Evolutionary conservation across 2,888 invertebrate species (phyloP).

Genomic region (Pegoplata infirma): DNA sequence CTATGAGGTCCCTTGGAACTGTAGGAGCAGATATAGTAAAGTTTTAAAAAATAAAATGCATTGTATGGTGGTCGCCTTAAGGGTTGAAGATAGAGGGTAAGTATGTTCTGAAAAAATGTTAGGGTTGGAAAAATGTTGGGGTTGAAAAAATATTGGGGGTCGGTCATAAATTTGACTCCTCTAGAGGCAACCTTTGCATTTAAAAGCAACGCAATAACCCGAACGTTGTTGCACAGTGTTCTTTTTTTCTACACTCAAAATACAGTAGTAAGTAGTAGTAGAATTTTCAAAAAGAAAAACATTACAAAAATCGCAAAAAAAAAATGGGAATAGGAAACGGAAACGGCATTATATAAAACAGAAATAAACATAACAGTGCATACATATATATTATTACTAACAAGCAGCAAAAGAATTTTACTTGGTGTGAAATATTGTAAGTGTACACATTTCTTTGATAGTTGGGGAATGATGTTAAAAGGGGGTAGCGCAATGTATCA

Average conservation of each 20-base stretch:
- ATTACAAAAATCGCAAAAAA: not conserved
- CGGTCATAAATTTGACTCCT: too few relatives aligned
- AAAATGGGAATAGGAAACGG: slow-evolving; percentile 31
- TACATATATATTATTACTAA: slow-evolving; percentile 16
- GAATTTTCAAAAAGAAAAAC: not conserved
- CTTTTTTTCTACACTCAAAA: slow-evolving; percentile 8
- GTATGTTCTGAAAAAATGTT: too few relatives aligned
- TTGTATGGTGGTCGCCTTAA: too few relatives aligned
- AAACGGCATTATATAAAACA: slow-evolving; percentile 13
- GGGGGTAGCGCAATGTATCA: not conserved
- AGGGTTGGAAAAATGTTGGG: too few relatives aligned
- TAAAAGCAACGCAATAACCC: too few relatives aligned
- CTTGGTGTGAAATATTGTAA: slow-evolving; percentile 9
- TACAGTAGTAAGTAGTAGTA: not conserved
- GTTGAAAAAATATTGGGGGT: too few relatives aligned
- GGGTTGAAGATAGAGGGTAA: too few relatives aligned
- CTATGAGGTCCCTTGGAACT: too few relatives aligned
- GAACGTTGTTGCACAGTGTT: too few relatives aligned
- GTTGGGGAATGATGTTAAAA: not conserved
- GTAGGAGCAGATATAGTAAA: too few relatives aligned
- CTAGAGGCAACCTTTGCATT: too few relatives aligned
- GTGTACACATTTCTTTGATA: not conserved
- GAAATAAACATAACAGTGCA: not conserved
- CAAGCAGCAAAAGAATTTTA: slow-evolving; percentile 1
- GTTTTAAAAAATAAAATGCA: too few relatives aligned